phyloP scores from a whole-genome alignment of 2,113 vertebrate species.

The Pollachius pollachius region DNA sequence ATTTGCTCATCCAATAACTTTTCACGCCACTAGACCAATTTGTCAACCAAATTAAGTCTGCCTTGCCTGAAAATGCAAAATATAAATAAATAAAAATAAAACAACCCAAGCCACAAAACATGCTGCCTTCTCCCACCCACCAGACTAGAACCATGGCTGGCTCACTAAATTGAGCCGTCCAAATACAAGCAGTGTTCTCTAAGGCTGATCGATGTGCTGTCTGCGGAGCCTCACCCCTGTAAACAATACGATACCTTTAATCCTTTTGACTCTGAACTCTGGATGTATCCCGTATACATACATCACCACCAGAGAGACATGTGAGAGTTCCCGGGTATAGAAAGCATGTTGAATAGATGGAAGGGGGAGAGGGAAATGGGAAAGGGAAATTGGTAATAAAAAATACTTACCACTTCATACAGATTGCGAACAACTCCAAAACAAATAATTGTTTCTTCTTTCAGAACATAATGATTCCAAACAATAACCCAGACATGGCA shows the following conservation, averaged over 20 bases:
- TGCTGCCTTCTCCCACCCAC: constrained; percentile 41
- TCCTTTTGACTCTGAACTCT: constrained; percentile 57
- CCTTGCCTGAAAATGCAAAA: constrained; percentile 24
- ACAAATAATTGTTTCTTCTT: no score
- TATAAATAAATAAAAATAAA: not conserved
- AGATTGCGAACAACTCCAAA: no score
- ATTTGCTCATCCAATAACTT: constrained; percentile 57
- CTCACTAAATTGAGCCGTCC: constrained; percentile 21
- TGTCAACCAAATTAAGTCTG: constrained; percentile 63
- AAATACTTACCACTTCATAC: no score
- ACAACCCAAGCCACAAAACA: constrained; percentile 22
- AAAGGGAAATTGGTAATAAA: not conserved
- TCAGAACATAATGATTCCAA: no score
- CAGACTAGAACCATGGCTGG: constrained; percentile 33
- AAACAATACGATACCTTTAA: constrained; percentile 60
- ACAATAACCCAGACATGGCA: no score
- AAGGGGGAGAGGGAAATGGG: constrained; percentile 17
- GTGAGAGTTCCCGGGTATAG: constrained; percentile 32
- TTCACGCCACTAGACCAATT: constrained; percentile 51
- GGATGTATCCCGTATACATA: constrained; percentile 44
- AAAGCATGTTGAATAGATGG: constrained; percentile 20
- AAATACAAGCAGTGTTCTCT: constrained; percentile 39
- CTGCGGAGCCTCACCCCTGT: constrained; percentile 48
- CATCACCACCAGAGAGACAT: constrained; percentile 52
- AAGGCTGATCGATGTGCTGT: constrained; percentile 56